Conservation (phyloP, 2,888 invertebrate species). For the Orthosia incerta region DNA sequence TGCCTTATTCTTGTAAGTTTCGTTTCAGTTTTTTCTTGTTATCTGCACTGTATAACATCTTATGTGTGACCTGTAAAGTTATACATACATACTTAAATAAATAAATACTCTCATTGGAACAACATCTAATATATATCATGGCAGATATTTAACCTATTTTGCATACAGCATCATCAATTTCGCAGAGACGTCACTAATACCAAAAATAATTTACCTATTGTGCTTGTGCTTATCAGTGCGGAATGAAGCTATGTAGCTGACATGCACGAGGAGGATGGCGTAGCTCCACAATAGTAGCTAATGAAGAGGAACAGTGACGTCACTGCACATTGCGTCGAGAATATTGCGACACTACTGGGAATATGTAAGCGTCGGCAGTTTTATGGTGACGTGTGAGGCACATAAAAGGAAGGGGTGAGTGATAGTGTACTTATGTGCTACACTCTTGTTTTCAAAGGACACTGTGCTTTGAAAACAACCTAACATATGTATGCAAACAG, state of each 20-base stretch:
- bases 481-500: background rate
- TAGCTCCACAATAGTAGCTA: constrained; percentile 41
- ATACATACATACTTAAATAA: too few relatives aligned
- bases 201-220: constrained; percentile 49
- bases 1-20: too few relatives aligned
- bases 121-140: constrained; percentile 36
- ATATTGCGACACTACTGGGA: constrained; percentile 36
- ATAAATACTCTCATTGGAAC: background rate
- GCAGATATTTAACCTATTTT: constrained; percentile 43
- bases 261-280: constrained; percentile 32
- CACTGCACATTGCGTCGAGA: constrained; percentile 25
- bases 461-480: constrained; percentile 7
- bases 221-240: constrained; percentile 23
- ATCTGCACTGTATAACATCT: too few relatives aligned
- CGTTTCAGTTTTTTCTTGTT: too few relatives aligned
- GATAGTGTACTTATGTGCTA: constrained; percentile 6
- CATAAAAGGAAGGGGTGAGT: constrained; percentile 35
- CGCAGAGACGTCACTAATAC: constrained; percentile 26
- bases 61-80: too few relatives aligned
- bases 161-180: constrained; percentile 25
- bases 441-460: constrained; percentile 5
- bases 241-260: constrained; percentile 33
- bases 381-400: constrained; percentile 12
- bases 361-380: constrained; percentile 14
- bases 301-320: constrained; percentile 49